Evolutionary conservation across 2,888 invertebrate species (phyloP), one percentile per base, ranked within the genome.

Genomic region (Zygaena filipendulae): DNA sequence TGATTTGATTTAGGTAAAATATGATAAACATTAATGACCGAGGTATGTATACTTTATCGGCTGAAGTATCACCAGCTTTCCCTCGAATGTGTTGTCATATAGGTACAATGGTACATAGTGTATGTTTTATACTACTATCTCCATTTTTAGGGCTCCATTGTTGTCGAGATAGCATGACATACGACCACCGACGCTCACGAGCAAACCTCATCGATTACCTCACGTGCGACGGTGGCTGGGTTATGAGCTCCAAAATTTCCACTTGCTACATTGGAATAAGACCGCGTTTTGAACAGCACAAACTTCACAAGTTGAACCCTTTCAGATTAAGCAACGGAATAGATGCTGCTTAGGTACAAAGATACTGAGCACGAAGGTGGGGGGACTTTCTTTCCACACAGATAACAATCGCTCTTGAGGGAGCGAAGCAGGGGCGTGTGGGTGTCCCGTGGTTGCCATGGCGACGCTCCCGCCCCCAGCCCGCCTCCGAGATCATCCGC

Each of bases 321-420:
- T 77, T 71, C 57, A 64, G 68, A 62, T 66, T 62, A 70, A 52
- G 49, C 47, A 41, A 41, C 48, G 47, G 52, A 16, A 16, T 6
- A 16, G 56, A 64, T 60, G 55, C 55, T 59, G 60, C 40, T 48
- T 59, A 57, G 60, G 59, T 59, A 59, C 45, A 45, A n/a, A n/a
- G n/a, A 16, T 16, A 16, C 16, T 16, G 47, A 59, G 60, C n/a
- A 64, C 56, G 56, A 56, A 63, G 64, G 67, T 68, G 64, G 45
- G 62, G 62, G 74, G 61, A 59, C 52, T 48, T 54, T 63, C 69
- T 74, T 72, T 63, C 56, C 55, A 53, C 55, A 33, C 44, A 52
- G 75, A 79, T 79, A 67, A 72, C 70, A 71, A 77, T 74, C 69
- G 59, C 45, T 43, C 36, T 42, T 43, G 59, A 56, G 58, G 66